Conservation (phyloP, 2,113 vertebrate genomes). For the Otus sunia region DNA sequence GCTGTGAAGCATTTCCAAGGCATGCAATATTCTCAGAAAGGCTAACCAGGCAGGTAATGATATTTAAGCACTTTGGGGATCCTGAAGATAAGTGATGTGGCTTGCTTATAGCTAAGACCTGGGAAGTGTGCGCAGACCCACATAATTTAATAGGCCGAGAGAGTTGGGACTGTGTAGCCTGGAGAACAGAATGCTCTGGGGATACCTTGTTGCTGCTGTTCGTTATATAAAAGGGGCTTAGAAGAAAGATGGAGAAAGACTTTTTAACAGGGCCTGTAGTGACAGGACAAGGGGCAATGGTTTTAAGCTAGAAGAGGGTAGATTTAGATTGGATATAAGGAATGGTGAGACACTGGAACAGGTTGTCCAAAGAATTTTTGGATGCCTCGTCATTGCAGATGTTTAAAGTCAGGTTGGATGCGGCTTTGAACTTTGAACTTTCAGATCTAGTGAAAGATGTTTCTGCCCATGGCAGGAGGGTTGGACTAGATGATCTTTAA, state of each 20-base stretch:
- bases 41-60: background rate
- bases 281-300: background rate
- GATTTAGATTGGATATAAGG: background rate
- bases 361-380: background rate
- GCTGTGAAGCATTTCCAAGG: background rate
- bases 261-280: background rate
- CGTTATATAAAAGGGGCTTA: accelerated
- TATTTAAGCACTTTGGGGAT: background rate
- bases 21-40: background rate
- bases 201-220: background rate
- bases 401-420: background rate
- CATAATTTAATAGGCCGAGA: background rate
- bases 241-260: background rate
- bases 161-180: background rate
- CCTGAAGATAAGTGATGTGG: background rate
- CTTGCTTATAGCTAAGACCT: background rate
- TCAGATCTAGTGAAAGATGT: background rate
- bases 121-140: background rate
- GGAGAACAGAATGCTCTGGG: background rate
- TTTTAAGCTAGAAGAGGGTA: background rate
- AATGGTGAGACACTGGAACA: background rate
- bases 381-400: background rate
- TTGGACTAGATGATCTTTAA: background rate
- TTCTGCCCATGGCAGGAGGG: accelerated
- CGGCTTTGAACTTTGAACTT: background rate